Base-by-base conservation (phyloP, 2,888 invertebrate genomes). In the Pachycephus smyrnensis region DNA sequence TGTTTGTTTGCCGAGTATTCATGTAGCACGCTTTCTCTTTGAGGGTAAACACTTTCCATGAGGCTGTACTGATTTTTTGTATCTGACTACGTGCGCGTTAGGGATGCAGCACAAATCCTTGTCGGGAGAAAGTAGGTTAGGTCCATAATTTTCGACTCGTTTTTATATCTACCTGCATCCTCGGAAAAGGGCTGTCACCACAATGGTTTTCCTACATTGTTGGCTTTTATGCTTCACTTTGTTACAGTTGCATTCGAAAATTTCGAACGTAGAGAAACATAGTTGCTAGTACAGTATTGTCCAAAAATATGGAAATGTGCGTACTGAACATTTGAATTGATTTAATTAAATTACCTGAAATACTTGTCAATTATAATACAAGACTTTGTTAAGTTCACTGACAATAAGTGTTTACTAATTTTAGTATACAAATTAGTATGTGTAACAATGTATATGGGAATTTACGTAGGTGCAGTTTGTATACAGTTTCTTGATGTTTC, bases 61-160 rank as follows among this genome's bases (percentile, higher is more conserved):
- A 23, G 40, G 40, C 40, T 55, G 40, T 55, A 9, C 23, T 23
- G 23, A 23, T 55, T 55, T 55, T 55, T 23, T 23, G 23, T 55
- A 55, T 55, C 55, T 9, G 23, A 6, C 23, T 55, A 55, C 6
- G 55, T 23, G 55, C 23, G 55, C 55, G 55, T 55, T 23, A 55
- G 55, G 55, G 55, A 55, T 55, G 55, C 55, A 23, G 55, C 9
- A 55, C 6, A 15, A 40, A 23, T 55, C 2, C 55, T 55, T 55
- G 23, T 6, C 55, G 23, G 23, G 86, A 81, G 88, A 88, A 88
- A 87, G 87, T 87, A 82, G 87, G 84, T 82, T 82, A 84, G 81
- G 79, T 85, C 83, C 84, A 78, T 78, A 77, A 84, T 84, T 79
- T 75, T 84, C 73, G 82, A 82, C 71, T 31, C 9, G 31, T 71